phyloP scores from a whole-genome alignment of 2,888 invertebrate species.

The Sminthurinus aureus region DNA sequence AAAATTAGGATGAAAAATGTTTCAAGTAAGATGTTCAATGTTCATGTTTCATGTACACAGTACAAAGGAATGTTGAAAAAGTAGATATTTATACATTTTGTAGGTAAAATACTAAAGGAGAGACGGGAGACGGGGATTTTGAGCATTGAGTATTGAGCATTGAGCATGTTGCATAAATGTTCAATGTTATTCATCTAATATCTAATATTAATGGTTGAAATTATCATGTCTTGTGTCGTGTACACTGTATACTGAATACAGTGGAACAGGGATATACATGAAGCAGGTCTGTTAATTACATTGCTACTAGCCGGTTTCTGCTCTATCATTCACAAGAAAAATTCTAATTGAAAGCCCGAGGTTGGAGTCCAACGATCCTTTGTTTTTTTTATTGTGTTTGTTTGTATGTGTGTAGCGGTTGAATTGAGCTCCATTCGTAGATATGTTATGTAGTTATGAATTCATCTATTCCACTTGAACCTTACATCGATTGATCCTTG shows the following conservation, averaged over 20 bases:
- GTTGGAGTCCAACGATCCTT: neutral
- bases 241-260: no score
- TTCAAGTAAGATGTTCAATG: neutral
- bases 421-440: no score
- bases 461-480: no score
- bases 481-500: no score
- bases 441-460: no score
- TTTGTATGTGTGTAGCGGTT: no score
- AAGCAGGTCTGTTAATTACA: slow-evolving; percentile 10
- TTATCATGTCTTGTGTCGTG: neutral
- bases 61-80: neutral
- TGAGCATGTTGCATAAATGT: neutral
- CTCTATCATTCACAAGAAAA: neutral
- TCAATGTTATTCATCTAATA: neutral
- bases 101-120: neutral
- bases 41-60: neutral
- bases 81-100: neutral
- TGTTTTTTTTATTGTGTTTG: no score
- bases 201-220: neutral
- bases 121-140: neutral
- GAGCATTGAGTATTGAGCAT: neutral
- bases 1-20: no score
- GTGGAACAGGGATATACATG: neutral
- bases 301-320: neutral
- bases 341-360: neutral